Conservation (phyloP, 2,113 vertebrate genomes). For the Cebidichthys violaceus region DNA sequence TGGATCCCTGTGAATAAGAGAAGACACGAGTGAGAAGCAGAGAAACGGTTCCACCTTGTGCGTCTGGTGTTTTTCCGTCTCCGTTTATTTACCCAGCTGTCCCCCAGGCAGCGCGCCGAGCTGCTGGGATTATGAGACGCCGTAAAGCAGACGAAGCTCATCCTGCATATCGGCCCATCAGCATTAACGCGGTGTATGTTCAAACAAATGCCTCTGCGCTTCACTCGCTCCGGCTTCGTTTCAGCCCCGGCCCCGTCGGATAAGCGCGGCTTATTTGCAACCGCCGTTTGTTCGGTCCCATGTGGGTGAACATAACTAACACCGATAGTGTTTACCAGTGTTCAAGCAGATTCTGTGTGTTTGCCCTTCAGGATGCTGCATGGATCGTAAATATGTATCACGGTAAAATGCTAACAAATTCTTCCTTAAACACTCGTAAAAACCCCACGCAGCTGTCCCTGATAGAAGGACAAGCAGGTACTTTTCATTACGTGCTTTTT, state of each 20-base stretch:
- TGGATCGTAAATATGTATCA: neutral
- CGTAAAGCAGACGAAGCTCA: conserved; percentile 44
- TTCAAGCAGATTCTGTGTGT: neutral
- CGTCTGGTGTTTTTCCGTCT: neutral
- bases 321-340: conserved; percentile 32
- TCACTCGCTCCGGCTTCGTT: conserved; percentile 37
- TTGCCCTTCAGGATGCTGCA: neutral
- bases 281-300: conserved; percentile 49
- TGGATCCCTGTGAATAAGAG: neutral
- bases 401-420: neutral
- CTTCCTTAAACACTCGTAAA: neutral
- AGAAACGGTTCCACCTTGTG: conserved; percentile 24
- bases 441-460: neutral
- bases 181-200: conserved; percentile 49
- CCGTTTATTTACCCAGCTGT: conserved; percentile 43
- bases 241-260: conserved; percentile 38
- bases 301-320: conserved; percentile 26
- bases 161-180: conserved; percentile 62
- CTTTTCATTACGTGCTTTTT: conserved; percentile 16
- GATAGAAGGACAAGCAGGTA: neutral
- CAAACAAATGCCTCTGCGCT: conserved; percentile 55
- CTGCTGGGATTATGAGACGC: conserved; percentile 55
- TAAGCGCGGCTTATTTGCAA: conserved; percentile 57
- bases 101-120: conserved; percentile 34
- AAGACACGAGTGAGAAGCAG: neutral